Base-by-base conservation (phyloP, 2,888 invertebrate genomes). In the Tetheella fluctuosa region DNA sequence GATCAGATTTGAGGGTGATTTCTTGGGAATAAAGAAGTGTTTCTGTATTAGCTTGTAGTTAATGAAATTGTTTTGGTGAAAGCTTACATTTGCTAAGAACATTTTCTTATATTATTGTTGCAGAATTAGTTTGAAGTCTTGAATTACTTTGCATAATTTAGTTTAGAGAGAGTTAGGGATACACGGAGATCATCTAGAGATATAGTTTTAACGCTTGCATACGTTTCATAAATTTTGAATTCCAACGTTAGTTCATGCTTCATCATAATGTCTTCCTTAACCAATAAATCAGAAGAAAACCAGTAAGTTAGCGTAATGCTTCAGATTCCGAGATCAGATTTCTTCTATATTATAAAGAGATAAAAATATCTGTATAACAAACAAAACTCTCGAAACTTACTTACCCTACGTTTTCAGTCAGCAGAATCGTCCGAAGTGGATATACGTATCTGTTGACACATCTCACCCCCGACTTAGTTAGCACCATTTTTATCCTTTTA, bases 371-470 rank as follows among this genome's bases (percentile, higher is more conserved):
- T 48, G 37, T 15, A 39, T 6, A 20, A 20, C 48, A 48, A 48
- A 20, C 48, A 48, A 48, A n/a, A n/a, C 48, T 48, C 48, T 48
- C 20, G 3, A 20, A 48, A 48, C 20, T 34, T 5, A 30, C 17
- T 34, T 13, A 34, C 34, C 55, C 55, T 20, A 37, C 34, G 34
- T 34, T 13, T 54, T 20, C 13, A 55, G 65, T 68, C 76, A 76
- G 70, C 68, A 64, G 61, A 68, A 74, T 71, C 68, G 74, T 76
- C 76, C 77, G 70, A 70, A 71, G 70, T 70, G 74, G 74, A 72
- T 69, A 61, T 62, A 54, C 59, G 74, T 81, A 81, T 83, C 84
- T 70, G 80, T 71, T 73, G 76, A 76, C 81, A 77, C 66, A 80
- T 79, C 81, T 65, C 70, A 64, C 73, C 74, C 74, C 67, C 71